phyloP scores from a whole-genome alignment of 2,888 invertebrate genomes.

The Campoplex capitator region DNA sequence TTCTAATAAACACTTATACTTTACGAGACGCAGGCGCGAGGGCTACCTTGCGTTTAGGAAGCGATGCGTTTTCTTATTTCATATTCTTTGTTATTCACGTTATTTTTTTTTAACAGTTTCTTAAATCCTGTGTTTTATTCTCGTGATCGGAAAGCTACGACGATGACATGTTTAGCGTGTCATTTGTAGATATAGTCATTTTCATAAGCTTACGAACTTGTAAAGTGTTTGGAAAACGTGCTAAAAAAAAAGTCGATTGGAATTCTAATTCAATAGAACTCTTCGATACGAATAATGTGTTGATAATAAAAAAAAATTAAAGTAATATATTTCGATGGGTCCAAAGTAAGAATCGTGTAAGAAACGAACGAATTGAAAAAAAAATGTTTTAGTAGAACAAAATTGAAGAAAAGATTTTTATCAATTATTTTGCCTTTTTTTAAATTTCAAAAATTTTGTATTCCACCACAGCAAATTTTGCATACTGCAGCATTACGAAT shows the following conservation, averaged over 20 bases:
- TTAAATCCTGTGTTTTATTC: neutral
- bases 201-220: neutral
- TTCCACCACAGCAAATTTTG: neutral
- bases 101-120: neutral
- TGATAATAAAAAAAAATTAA: neutral
- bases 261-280: neutral
- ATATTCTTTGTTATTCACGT: slow-evolving; percentile 2
- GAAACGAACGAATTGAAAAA: neutral
- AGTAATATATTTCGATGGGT: neutral
- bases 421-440: neutral
- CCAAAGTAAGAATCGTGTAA: neutral
- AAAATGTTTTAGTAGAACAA: too few relatives aligned
- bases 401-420: neutral
- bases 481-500: neutral
- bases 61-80: slow-evolving; percentile 51
- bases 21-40: slow-evolving; percentile 46
- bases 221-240: slow-evolving; percentile 4
- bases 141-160: neutral
- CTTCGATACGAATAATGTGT: neutral
- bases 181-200: neutral
- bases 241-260: neutral
- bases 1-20: slow-evolving; percentile 54
- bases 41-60: slow-evolving; percentile 60
- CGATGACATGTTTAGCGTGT: neutral
- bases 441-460: neutral